Base-by-base conservation (phyloP, 2,113 vertebrate genomes). In the Chelonoidis abingdonii region DNA sequence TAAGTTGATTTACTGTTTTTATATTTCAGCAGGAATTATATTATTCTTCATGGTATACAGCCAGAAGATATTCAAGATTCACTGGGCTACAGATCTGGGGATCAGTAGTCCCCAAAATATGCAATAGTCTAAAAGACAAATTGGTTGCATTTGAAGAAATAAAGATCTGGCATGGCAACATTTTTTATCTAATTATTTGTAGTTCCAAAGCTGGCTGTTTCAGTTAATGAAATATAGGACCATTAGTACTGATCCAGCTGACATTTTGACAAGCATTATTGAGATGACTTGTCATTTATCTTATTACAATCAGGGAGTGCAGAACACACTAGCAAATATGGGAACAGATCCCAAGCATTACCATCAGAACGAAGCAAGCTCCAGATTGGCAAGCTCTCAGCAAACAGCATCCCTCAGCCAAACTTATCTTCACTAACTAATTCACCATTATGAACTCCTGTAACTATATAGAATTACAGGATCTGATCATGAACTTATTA, bases 121-220 rank as follows among this genome's bases (percentile, higher is more conserved):
- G 89, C 13, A 49, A 53, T 80, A 25, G 88, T 85, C 87, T 50
- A 41, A 27, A 91, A 35, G 12, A 62, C 1, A 83, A 84, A 24
- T 10, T 56, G 19, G 59, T 82, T 86, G 22, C 47, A 2, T 85
- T 92, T 31, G 72, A 89, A 93, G 5, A 84, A 95, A 31, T 38
- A 47, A 92, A 88, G 69, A 92, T 88, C 29, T 88, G 87, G 59
- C 75, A 65, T 6, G 50, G 69, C 80, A 65, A 79, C 76, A 57
- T 83, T 83, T 76, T 47, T 76, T 69, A 91, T 56, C n/a, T 65
- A 92, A 78, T 88, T 78, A 84, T 38, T 62, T 54, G 41, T 12
- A 35, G 16, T 47, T 95, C 80, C 47, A 85, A 90, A 93, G 52
- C 86, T 92, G 56, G 52, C 95, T n/a, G 72, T 57, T 31, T 91